Conservation (phyloP, 2,797 vertebrate genomes). For the Limosa lapponica region DNA sequence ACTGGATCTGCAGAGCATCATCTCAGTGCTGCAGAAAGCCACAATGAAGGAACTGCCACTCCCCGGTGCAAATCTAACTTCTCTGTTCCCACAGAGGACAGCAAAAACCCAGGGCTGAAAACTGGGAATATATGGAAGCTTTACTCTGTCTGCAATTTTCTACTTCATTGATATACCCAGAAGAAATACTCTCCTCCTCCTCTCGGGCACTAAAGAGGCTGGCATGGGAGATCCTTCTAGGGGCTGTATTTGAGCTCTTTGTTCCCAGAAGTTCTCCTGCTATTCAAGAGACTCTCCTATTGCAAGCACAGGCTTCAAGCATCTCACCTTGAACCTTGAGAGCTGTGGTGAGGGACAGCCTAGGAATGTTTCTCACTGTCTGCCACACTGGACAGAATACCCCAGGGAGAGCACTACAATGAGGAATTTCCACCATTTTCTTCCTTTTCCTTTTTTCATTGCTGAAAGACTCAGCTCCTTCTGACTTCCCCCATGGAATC, state of each 20-base stretch:
- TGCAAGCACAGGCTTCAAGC: neutral
- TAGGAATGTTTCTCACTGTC: neutral
- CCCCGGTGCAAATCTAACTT: neutral
- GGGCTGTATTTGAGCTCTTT: neutral
- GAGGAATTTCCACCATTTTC: neutral
- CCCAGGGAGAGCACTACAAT: neutral
- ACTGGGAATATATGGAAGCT: neutral
- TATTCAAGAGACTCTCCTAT: neutral
- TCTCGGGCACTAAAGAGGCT: neutral
- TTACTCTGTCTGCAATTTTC: neutral
- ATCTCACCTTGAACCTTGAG: neutral
- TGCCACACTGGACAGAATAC: neutral
- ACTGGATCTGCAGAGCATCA: neutral
- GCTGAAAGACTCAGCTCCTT: neutral
- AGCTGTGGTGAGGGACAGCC: neutral
- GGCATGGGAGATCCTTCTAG: neutral
- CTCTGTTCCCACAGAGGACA: neutral
- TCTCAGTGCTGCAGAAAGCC: neutral
- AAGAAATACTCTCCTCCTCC: neutral
- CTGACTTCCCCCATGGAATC: neutral
- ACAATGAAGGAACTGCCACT: neutral
- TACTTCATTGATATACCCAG: neutral
- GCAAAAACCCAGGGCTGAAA: neutral
- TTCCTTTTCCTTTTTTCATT: neutral
- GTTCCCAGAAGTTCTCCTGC: neutral